These are phyloP conservation scores for Cydia fagiglandana DNA, from an alignment of 1,140 invertebrate species.

Conservation along the genomic window DNA sequence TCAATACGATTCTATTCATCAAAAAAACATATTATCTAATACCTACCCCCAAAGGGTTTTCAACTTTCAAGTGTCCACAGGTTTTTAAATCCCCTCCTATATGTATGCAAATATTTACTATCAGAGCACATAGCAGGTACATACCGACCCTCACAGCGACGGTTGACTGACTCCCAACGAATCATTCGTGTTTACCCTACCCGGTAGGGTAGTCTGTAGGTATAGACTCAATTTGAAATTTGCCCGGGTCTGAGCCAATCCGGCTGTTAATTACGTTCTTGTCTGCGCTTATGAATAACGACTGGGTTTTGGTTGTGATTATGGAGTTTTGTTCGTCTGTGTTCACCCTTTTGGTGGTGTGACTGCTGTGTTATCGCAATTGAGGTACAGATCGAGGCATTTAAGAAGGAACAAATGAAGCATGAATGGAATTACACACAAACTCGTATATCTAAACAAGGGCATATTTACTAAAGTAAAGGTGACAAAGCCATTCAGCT, in stretches of 20 bases:
- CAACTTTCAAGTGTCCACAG: constrained; percentile 51
- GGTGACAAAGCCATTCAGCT: too few species aligned
- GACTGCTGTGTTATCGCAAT: not conserved
- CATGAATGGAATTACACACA: too few species aligned
- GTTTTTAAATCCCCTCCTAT: constrained; percentile 53
- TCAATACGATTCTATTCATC: constrained; percentile 37
- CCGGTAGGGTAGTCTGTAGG: constrained; percentile 46
- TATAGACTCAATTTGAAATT: constrained; percentile 61
- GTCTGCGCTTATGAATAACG: constrained; percentile 53
- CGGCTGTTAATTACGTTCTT: constrained; percentile 69
- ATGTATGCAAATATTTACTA: constrained; percentile 76
- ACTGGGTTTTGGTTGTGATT: constrained; percentile 38
- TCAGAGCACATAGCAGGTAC: constrained; percentile 66
- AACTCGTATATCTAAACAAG: too few species aligned
- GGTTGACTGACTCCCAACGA: constrained; percentile 72
- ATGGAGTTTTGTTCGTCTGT: constrained; percentile 36
- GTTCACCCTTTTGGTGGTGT: not conserved
- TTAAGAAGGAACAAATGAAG: too few species aligned
- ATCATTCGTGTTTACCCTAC: constrained; percentile 53
- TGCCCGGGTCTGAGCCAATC: constrained; percentile 53
- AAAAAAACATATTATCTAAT: constrained; percentile 46
- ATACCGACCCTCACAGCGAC: constrained; percentile 70
- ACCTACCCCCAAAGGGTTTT: not conserved
- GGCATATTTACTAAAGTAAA: too few species aligned
- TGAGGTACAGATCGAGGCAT: too few species aligned